These are phyloP conservation scores for Siniperca knerii DNA, from an alignment of 2,113 vertebrate genomes.

Conservation along the genomic window DNA sequence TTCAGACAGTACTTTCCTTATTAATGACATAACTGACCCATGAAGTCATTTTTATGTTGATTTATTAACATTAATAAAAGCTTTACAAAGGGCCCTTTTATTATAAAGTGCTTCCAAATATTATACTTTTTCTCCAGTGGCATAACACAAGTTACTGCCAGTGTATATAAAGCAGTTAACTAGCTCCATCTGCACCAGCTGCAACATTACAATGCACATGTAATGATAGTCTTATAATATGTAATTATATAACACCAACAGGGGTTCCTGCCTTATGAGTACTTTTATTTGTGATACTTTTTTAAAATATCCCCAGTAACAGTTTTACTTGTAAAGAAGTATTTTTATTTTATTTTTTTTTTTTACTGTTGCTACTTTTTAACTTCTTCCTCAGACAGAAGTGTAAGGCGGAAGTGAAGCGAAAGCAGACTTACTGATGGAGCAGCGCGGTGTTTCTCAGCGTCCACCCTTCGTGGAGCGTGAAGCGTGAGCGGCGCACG, in stretches of 20 bases:
- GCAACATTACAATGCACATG: neutral
- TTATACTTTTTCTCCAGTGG: neutral
- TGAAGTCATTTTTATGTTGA: neutral
- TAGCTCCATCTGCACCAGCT: neutral
- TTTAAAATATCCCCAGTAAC: neutral
- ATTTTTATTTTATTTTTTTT: neutral
- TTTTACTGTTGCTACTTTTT: neutral
- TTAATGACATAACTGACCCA: neutral
- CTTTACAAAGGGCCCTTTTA: neutral
- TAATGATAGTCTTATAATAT: too few relatives aligned
- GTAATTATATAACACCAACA: too few relatives aligned
- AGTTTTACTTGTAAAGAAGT: neutral
- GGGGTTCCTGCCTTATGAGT: neutral
- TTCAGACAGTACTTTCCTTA: neutral
- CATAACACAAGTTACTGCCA: neutral
- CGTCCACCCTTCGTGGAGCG: neutral
- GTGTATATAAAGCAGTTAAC: neutral
- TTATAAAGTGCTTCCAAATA: neutral
- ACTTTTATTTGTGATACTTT: neutral
- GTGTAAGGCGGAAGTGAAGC: neutral
- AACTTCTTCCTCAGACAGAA: neutral
- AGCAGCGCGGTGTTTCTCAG: neutral
- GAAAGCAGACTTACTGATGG: constrained; percentile 42
- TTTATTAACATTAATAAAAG: neutral
- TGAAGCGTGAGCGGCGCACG: neutral